These are phyloP conservation scores for Mobula birostris DNA, from an alignment of 2,113 vertebrate species.

Conservation along the genomic window DNA sequence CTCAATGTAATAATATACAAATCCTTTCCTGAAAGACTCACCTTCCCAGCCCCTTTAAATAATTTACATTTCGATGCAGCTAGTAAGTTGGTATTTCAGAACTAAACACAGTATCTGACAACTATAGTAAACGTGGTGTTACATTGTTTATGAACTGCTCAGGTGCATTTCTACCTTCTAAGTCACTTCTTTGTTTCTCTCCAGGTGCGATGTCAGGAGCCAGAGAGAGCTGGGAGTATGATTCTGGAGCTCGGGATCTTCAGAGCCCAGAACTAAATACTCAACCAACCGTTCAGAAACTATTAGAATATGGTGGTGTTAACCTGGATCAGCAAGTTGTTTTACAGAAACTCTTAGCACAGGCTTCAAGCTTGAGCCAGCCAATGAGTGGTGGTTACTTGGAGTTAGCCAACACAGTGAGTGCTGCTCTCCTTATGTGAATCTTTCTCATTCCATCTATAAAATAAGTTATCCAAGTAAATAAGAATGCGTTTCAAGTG, in stretches of 20 bases:
- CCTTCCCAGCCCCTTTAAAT: not conserved
- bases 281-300: slow-evolving; percentile 48
- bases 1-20: not conserved
- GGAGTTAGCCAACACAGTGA: slow-evolving; percentile 68
- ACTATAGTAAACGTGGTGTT: not conserved
- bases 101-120: not conserved
- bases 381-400: slow-evolving; percentile 56
- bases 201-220: slow-evolving; percentile 59
- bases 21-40: not conserved
- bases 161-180: not conserved
- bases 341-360: slow-evolving; percentile 54
- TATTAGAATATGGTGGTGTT: slow-evolving; percentile 45
- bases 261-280: slow-evolving; percentile 60
- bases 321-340: slow-evolving; percentile 46
- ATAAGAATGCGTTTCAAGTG: not conserved
- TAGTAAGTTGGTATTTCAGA: not conserved
- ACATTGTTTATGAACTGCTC: not conserved
- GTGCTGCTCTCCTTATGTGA: slow-evolving; percentile 42
- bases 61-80: not conserved
- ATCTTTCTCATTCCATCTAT: slow-evolving; percentile 34
- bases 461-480: not conserved
- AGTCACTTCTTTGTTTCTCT: slow-evolving; percentile 36
- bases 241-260: slow-evolving; percentile 65
- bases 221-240: slow-evolving; percentile 69
- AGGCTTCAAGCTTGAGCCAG: slow-evolving; percentile 43